Base-by-base conservation (phyloP, 2,797 vertebrate genomes). In the Tachyglossus aculeatus region DNA sequence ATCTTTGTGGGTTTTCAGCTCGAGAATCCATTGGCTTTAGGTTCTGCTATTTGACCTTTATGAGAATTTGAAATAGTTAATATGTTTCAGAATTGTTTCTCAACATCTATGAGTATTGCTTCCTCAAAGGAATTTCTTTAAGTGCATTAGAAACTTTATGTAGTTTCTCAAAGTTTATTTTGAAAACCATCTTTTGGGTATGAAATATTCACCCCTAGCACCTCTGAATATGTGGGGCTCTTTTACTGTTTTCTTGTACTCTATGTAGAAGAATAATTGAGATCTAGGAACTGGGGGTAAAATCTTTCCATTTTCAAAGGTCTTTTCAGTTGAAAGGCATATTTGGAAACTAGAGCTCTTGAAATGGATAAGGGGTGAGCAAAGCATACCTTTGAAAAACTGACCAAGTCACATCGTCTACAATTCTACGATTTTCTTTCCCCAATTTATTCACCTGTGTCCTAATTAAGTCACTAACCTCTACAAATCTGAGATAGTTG, bases 21-120 rank as follows among this genome's bases (percentile, higher is more conserved):
- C 74, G 56, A 81, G 70, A 89, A 77, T 78, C 77, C 84, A 85
- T 86, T 89, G 83, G 78, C 81, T 76, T 59, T 47, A 45, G 77
- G 64, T 81, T 70, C 70, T 34, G 34, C 39, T 79, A 6, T 67
- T 54, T 76, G 69, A 81, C 47, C 67, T 83, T 76, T 73, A 57
- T 38, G 59, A 76, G 53, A 33, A 79, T 87, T 85, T 77, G 54
- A 84, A 91, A 89, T 79, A 73, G 43, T 64, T 78, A 55, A 75
- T 86, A 56, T 69, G 16, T 31, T 85, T 83, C 25, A 58, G 47
- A 11, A 16, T 71, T 84, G 32, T 81, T 85, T 86, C 67, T 51
- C 47, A 69, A 60, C 15, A 60, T 86, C 73, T 66, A 55, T 29
- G 53, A 73, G 67, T 78, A 72, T 31, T 72, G 74, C 66, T 67